Evolutionary conservation across 2,888 invertebrate species (phyloP), one percentile per base, ranked within the genome.

Genomic region (Pemphredon lugubris): DNA sequence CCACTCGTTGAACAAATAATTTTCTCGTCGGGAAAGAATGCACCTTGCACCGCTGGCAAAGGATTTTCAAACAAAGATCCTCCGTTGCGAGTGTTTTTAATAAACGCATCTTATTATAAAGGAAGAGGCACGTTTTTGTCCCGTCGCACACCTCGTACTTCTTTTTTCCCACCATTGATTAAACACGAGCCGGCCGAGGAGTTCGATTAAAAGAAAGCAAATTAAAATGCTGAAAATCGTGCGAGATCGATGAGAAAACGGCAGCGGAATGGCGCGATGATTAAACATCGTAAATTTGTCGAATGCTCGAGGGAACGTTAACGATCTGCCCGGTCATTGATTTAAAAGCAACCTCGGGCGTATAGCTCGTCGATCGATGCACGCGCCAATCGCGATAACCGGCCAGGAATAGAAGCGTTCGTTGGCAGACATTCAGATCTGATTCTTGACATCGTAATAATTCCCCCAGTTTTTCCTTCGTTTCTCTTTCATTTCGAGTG

Each of bases 311-410:
- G 45, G 61, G 51, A 54, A 53, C 66, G 20, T 45, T 53, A 58
- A n/a, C n/a, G 37, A 68, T 72, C 68, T 72, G 65, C 60, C 55
- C 51, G 37, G 26, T 44, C 65, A 64, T 57, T 68, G 73, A 76
- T 58, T 58, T 59, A 65, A 40, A n/a, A 34, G 55, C 32, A 26
- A 6, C 45, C 42, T 42, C 16, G 20, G 13, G 63, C 47, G 42
- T 60, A 65, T 53, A 73, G 26, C 50, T 23, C 39, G 23, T 18
- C 23, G 39, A 73, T 69, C 53, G 51, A 72, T 42, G 44, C 40
- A 48, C 37, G 34, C 34, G 34, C 30, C 50, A 42, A 61, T 58
- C 55, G 50, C 37, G 64, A 66, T 75, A 75, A 74, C 59, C 11
- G 14, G 30, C 45, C 26, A 57, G 47, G 73, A 66, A 48, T 68